Percentiles rank a stretch among this genome's conserved stretches.
phyloP scores from a whole-genome alignment of 2,888 invertebrate genomes.

The Torymus auratus region DNA sequence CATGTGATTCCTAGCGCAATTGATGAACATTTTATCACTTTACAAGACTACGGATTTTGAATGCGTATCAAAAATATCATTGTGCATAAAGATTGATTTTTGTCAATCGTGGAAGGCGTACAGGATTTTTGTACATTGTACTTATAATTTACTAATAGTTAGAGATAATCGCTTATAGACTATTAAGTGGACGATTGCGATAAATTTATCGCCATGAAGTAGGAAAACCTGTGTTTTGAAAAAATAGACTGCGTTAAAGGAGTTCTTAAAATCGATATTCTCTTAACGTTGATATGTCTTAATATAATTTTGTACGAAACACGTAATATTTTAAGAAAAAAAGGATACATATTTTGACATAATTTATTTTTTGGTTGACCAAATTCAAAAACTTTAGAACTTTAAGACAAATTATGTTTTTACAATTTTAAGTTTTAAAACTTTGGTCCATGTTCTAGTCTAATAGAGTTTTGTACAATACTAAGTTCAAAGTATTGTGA shows the following conservation, averaged over 20 bases:
- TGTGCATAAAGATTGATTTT: constrained; percentile 41
- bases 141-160: constrained; percentile 46
- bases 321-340: constrained; percentile 15
- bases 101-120: constrained; percentile 31
- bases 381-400: constrained; percentile 21
- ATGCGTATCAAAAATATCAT: constrained; percentile 41
- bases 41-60: constrained; percentile 47
- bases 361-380: constrained; percentile 26
- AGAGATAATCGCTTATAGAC: constrained; percentile 29
- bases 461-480: constrained; percentile 53
- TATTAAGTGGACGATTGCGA: constrained; percentile 28
- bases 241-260: background rate
- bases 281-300: constrained; percentile 12
- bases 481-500: constrained; percentile 49
- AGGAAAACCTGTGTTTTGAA: constrained; percentile 12
- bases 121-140: constrained; percentile 47
- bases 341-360: constrained; percentile 34
- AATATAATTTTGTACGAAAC: constrained; percentile 41
- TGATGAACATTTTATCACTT: constrained; percentile 49
- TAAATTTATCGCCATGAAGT: constrained; percentile 38
- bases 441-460: constrained; percentile 55
- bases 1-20: constrained; percentile 50
- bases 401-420: constrained; percentile 28
- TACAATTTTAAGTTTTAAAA: constrained; percentile 30
- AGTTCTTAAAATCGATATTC: constrained; percentile 18